phyloP scores from a whole-genome alignment of 1,140 invertebrate genomes.

The Conus betulinus region DNA sequence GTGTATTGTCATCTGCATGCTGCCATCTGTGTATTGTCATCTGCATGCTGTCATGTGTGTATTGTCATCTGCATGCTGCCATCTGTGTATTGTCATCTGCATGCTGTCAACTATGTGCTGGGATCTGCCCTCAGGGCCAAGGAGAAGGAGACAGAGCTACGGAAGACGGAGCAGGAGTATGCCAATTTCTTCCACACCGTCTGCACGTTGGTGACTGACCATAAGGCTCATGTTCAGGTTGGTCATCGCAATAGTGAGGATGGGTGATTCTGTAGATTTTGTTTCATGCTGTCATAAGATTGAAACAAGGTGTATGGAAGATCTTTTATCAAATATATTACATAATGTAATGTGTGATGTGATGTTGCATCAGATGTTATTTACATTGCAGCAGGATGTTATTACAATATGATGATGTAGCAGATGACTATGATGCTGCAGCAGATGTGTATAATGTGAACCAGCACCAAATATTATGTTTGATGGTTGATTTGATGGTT shows the following conservation, averaged over 20 bases:
- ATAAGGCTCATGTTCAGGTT: slow-evolving; percentile 13
- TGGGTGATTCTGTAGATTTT: background rate
- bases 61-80: background rate
- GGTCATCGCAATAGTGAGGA: too few relatives aligned
- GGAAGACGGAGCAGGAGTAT: slow-evolving; percentile 12
- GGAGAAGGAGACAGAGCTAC: background rate
- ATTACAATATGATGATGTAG: background rate
- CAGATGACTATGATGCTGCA: background rate
- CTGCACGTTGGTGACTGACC: slow-evolving; percentile 5
- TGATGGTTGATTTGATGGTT: too few relatives aligned
- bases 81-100: background rate
- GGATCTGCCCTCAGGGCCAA: background rate
- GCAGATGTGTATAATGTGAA: background rate
- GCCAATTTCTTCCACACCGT: slow-evolving; percentile 8
- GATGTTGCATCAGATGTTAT: too few relatives aligned
- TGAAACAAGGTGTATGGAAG: too few relatives aligned
- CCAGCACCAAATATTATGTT: too few relatives aligned
- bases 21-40: background rate
- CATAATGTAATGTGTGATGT: background rate
- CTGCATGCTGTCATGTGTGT: too few relatives aligned
- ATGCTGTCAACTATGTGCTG: too few relatives aligned
- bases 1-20: too few relatives aligned
- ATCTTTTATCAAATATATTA: background rate
- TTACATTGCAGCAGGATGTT: background rate
- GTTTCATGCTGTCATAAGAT: background rate